These are phyloP conservation scores for Distichodus sexfasciatus DNA, from an alignment of 2,797 vertebrate species.

Conservation along the genomic window DNA sequence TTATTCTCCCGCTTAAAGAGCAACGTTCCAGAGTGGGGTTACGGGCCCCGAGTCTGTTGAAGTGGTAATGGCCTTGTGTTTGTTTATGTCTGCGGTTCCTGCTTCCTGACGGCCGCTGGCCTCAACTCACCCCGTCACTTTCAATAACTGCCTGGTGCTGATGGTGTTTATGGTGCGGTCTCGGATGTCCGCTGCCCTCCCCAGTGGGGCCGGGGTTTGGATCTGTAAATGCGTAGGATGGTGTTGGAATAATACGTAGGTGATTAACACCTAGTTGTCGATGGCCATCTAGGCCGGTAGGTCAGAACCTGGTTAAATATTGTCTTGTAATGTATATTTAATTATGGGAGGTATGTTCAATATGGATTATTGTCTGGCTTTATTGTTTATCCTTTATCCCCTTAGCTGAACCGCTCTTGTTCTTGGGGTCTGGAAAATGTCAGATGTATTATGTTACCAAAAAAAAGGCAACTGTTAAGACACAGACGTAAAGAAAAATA, in stretches of 20 bases:
- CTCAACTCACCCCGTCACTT: conserved; percentile 36
- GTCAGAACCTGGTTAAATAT: too few relatives aligned
- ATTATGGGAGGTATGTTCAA: too few relatives aligned
- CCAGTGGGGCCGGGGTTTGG: conserved; percentile 6
- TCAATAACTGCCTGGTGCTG: conserved; percentile 28
- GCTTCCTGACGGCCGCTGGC: conserved; percentile 37
- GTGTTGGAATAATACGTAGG: neutral
- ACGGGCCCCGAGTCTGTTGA: conserved; percentile 15
- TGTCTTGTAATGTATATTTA: too few relatives aligned
- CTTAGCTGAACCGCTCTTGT: too few relatives aligned
- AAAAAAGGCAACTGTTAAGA: too few relatives aligned
- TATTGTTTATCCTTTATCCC: too few relatives aligned
- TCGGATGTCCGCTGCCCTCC: conserved; percentile 10
- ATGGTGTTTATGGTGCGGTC: conserved; percentile 23
- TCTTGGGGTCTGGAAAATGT: too few relatives aligned
- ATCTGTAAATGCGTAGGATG: neutral
- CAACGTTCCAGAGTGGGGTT: conserved; percentile 32
- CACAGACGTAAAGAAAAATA: too few relatives aligned
- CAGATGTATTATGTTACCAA: too few relatives aligned
- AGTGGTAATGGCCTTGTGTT: conserved; percentile 34
- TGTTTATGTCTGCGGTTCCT: conserved; percentile 44
- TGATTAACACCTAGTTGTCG: too few relatives aligned
- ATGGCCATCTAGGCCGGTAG: too few relatives aligned
- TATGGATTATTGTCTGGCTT: too few relatives aligned
- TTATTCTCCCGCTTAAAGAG: conserved; percentile 9